Evolutionary conservation across 2,797 vertebrate species (phyloP), one percentile per base, ranked within the genome.

Genomic region (Propithecus deckenii): DNA sequence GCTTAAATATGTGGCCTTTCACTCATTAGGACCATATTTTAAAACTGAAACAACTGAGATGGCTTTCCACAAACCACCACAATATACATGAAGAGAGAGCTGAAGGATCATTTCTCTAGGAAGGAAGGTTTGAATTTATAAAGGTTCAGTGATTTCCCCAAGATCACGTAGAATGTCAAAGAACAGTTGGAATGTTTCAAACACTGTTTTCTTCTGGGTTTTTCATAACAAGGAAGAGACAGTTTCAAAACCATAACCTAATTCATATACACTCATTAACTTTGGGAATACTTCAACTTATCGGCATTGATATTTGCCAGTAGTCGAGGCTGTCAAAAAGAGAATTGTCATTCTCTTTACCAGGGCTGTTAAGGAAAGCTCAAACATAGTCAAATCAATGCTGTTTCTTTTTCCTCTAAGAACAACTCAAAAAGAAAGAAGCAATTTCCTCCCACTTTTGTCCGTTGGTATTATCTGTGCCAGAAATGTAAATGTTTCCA

Each of bases 1-100:
- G 85, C 93, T 94, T 93, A 95, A 86, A 78, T 92, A 61, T 89
- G 95, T 96, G 95, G 92, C 69, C 76, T 95, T 92, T 94, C 67
- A 76, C 92, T 97, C 93, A 90, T 97, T 92, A 92, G 93, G 67
- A 90, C 65, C 67, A n/a, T 94, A 86, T 92, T 96, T 96, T 50
- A 91, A 90, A 97, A 93, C 84, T 89, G 52, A 94, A 83, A 84
- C 91, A 96, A 91, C 38, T 11, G 67, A 95, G 41, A 91, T 84
- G 83, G 43, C 59, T 90, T 91, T 95, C 80, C 57, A 59, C 43
- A 92, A 91, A 95, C 76, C 78, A 83, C 78, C 69, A 63, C 23
- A 35, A 35, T 88, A 50, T 17, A 55, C 30, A 52, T 0, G 20
- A 86, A 7, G 28, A 50, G 83, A 76, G n/a, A 72, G 5, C 22